Evolutionary conservation across 1,140 invertebrate species (phyloP).

Genomic region (Apis dorsata): DNA sequence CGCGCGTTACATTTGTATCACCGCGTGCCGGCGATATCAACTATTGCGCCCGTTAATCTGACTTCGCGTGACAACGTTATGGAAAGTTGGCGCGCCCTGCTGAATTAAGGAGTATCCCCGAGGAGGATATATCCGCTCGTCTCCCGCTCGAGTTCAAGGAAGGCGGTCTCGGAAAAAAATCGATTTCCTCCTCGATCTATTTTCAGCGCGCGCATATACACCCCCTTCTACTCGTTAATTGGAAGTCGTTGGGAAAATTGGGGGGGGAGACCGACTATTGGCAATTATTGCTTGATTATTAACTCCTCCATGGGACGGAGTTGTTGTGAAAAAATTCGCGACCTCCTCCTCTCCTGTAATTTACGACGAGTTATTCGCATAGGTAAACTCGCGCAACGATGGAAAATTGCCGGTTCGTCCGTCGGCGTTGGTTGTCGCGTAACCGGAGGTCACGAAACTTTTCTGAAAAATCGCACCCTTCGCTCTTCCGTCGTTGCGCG

Average conservation of each 20-base stretch:
- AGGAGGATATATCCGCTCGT: neutral
- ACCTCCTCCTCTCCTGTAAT: neutral
- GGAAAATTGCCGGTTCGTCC: slow-evolving; percentile 25
- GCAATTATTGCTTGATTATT: slow-evolving; percentile 36
- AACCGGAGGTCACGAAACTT: slow-evolving; percentile 27
- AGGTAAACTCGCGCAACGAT: slow-evolving; percentile 22
- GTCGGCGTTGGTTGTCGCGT: slow-evolving; percentile 13
- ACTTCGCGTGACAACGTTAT: slow-evolving; percentile 44
- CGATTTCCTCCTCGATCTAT: neutral
- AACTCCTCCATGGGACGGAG: neutral
- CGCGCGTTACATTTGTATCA: slow-evolving; percentile 60
- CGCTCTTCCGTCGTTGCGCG: neutral
- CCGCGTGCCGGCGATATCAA: slow-evolving; percentile 40
- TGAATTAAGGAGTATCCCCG: slow-evolving; percentile 36
- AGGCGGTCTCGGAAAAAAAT: no score
- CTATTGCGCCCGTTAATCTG: slow-evolving; percentile 58
- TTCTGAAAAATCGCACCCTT: slow-evolving; percentile 28
- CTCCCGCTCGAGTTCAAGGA: no score
- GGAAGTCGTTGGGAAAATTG: neutral
- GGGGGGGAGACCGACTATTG: neutral
- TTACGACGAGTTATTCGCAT: slow-evolving; percentile 41
- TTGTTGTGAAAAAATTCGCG: slow-evolving; percentile 15
- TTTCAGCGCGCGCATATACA: no score
- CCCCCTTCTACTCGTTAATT: neutral
- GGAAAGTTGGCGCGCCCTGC: slow-evolving; percentile 42